Evolutionary conservation across 1,140 invertebrate genomes (phyloP), one percentile per base, ranked within the genome.

Genomic region (Mycetomoellerius zeteki): DNA sequence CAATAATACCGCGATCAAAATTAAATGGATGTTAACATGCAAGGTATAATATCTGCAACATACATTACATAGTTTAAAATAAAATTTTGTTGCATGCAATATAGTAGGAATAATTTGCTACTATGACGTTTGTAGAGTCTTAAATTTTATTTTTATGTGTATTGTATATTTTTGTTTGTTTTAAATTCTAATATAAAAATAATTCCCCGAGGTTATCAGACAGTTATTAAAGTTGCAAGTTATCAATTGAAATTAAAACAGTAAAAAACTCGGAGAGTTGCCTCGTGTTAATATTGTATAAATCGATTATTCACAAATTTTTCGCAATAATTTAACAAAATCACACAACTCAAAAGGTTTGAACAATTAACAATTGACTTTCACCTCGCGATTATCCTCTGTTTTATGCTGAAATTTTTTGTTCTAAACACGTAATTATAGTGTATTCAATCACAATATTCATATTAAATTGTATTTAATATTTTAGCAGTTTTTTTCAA

Each of bases 301-400:
- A 71, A 81, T 58, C 19, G 33, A 82, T 72, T 82, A 82, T 82
- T 72, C 58, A 72, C 21, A 72, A 72, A 82, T 72, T 82, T 72
- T 58, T n/a, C n/a, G 43, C 58, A 47, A 56, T 58, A n/a, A 43
- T n/a, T 81, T 71, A 81, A 82, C 21, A 43, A 82, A 72, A 37
- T 7, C 6, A 37, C 7, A 58, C 19, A 43, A 56, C 16, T 27
- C 21, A 10, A 2, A 16, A 33, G 8, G 0, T 56, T 82, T 5
- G 5, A 27, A 14, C 5, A 19, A 69, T 82, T 43, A 71, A 58
- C 19, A 27, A 37, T 7, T 65, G 30, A 71, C 10, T 72, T 47
- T 56, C 30, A 30, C 43, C n/a, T 71, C 12, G 2, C 21, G 7
- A 58, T 58, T 47, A n/a, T 72, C 6, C 7, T 21, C 6, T 56